Conservation (phyloP, 2,797 vertebrate genomes). For the Manis javanica region DNA sequence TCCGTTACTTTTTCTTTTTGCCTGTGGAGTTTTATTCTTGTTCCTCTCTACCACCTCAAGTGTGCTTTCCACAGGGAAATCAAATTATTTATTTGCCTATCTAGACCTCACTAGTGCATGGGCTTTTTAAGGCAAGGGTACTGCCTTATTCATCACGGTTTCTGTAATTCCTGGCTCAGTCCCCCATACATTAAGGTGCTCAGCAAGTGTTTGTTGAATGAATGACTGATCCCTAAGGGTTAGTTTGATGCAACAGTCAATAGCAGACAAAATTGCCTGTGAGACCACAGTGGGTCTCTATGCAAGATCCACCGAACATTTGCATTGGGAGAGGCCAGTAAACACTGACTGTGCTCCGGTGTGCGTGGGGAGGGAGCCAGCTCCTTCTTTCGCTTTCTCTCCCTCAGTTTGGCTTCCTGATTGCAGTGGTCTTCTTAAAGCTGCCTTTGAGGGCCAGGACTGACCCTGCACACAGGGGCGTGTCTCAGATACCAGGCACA, state of each 20-base stretch:
- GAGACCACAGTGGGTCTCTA: neutral
- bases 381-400: neutral
- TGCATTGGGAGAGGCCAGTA: neutral
- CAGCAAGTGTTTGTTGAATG: neutral
- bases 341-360: neutral
- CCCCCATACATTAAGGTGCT: neutral
- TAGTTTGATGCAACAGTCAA: neutral
- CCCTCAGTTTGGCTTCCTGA: neutral
- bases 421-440: neutral
- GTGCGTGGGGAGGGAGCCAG: neutral
- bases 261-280: neutral
- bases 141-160: neutral
- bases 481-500: neutral
- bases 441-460: neutral
- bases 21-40: neutral
- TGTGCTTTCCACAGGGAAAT: neutral
- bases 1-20: too few relatives aligned
- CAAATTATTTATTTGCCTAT: neutral
- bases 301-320: neutral
- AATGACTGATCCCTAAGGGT: neutral
- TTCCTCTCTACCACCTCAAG: neutral
- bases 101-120: neutral
- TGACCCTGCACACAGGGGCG: rapidly evolving
- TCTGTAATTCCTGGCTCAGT: neutral
- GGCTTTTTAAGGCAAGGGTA: neutral